Evolutionary conservation across 2,113 vertebrate species (phyloP), one percentile per base, ranked within the genome.

Genomic region (Myotis yumanensis): DNA sequence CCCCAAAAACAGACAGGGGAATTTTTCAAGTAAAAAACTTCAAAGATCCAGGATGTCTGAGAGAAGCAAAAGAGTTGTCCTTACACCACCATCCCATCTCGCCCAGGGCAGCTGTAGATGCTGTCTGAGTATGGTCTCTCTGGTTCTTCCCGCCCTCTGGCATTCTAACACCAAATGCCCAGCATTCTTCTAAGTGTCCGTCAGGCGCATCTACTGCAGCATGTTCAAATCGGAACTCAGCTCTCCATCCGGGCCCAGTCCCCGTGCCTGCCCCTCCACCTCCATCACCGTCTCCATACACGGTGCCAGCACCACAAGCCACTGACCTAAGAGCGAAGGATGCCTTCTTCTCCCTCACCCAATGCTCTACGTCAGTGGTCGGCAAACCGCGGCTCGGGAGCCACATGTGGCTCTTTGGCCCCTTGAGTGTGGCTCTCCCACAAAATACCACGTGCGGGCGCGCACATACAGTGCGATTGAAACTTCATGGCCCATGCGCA

Each of bases 1-100:
- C 4, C 72, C 79, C 76, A 1, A 83, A 83, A 92, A 59, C 40
- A 92, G 52, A 85, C 3, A 1, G 30, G 37, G 23, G 32, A 79
- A 20, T 92, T 83, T 95, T 77, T 79, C 57, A 95, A 77, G 35
- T 83, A 64, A 92, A 90, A 93, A 86, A 12, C 54, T 79, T 84
- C 20, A 73, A 95, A 83, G 32, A 90, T 43, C 28, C 35, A 68
- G 69, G 68, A 88, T 51, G 51, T 40, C 73, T 73, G 71, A 77
- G 16, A 32, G 25, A 72, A 90, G 51, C 16, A 71, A 75, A 87
- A 43, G 54, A 40, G 40, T 72, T 84, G 81, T 51, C 54, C 62
- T 82, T 35, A 46, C 6, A 57, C 12, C 28, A 0, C 46, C 62
- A 51, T 17, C 68, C 20, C n/a, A 5, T 35, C 28, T 69, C 37